phyloP scores from a whole-genome alignment of 1,140 invertebrate genomes.

The Magallana ariakensis region DNA sequence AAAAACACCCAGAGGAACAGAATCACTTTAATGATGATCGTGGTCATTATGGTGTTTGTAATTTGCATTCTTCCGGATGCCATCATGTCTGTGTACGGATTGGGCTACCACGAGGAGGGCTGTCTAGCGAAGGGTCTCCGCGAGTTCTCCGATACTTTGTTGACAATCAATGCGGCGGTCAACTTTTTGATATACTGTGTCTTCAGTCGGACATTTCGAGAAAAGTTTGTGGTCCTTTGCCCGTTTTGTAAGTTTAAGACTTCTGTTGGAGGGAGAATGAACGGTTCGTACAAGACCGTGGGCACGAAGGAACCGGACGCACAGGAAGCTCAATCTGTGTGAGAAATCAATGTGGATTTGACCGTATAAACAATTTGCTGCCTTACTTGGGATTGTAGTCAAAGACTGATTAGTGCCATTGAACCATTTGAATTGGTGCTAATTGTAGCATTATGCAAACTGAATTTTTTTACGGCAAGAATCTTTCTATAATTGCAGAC shows the following conservation, averaged over 20 bases:
- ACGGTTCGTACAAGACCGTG: not conserved
- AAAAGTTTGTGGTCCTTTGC: constrained; percentile 71
- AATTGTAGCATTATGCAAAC: constrained; percentile 5
- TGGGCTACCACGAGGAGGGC: constrained; percentile 76
- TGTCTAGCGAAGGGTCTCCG: constrained; percentile 82
- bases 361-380: constrained; percentile 7
- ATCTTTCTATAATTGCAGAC: not conserved
- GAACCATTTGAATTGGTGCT: constrained; percentile 30
- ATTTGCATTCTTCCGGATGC: constrained; percentile 88
- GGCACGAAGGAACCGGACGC: not conserved
- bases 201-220: constrained; percentile 87
- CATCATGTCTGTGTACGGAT: constrained; percentile 81
- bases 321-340: constrained; percentile 14
- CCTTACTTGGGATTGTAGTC: constrained; percentile 5
- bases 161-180: constrained; percentile 85
- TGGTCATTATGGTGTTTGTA: constrained; percentile 87
- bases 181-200: constrained; percentile 90
- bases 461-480: not conserved
- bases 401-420: constrained; percentile 21
- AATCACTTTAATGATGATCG: constrained; percentile 88
- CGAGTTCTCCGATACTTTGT: constrained; percentile 88
- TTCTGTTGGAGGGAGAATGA: not conserved
- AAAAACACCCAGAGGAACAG: constrained; percentile 74
- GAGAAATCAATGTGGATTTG: constrained; percentile 4
- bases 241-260: constrained; percentile 3